Evolutionary conservation across 2,113 vertebrate genomes (phyloP).

Genomic region (Daphoenositta chrysoptera): DNA sequence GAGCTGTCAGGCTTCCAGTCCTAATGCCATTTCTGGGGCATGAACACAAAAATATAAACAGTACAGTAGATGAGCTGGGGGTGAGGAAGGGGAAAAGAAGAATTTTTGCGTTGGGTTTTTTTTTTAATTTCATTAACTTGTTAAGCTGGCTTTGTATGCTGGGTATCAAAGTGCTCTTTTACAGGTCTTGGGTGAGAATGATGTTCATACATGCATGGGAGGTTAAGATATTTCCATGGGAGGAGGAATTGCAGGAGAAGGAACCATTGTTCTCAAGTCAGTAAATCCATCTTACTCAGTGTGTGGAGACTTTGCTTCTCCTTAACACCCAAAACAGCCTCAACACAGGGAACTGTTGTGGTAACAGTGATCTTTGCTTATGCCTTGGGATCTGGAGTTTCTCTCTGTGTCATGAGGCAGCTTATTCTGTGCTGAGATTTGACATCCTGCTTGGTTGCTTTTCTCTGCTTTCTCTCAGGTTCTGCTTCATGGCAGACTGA

Average conservation of each 20-base stretch:
- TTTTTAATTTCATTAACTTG: not conserved
- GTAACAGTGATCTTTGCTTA: slow-evolving; percentile 4
- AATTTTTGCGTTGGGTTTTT: not conserved
- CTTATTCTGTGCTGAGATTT: not conserved
- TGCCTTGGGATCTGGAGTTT: slow-evolving; percentile 24
- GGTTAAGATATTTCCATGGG: not conserved
- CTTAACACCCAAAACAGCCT: not conserved
- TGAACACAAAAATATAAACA: not conserved
- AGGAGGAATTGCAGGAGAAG: not conserved
- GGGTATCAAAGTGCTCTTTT: not conserved
- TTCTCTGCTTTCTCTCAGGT: not conserved
- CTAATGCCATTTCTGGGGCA: not conserved
- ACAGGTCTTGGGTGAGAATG: not conserved
- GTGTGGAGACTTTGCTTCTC: not conserved
- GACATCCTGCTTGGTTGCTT: not conserved
- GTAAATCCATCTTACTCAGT: not conserved
- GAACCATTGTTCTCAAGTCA: not conserved
- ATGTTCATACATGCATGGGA: not conserved
- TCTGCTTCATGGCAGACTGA: not conserved
- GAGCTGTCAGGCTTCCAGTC: slow-evolving; percentile 9
- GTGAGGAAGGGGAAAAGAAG: not conserved
- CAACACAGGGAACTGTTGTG: slow-evolving; percentile 2
- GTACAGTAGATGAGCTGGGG: not conserved
- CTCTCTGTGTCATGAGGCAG: not conserved
- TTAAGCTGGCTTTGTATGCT: not conserved